Percentiles rank a stretch among this genome's conserved stretches.
phyloP scores from a whole-genome alignment of 2,113 vertebrate species.

The Melierax canorus region DNA sequence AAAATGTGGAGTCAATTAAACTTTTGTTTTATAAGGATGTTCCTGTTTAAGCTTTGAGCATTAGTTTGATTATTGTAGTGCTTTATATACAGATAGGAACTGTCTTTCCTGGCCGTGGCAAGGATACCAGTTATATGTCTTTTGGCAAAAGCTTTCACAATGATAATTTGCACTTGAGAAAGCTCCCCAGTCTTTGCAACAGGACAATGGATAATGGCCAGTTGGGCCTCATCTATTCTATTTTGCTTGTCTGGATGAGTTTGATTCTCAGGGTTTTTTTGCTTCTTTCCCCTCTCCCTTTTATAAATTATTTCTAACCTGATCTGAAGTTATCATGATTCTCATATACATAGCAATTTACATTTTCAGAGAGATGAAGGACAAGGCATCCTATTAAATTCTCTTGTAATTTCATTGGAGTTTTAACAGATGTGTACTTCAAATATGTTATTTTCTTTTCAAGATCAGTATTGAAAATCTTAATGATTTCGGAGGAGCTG shows the following conservation, averaged over 20 bases:
- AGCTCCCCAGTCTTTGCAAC: not conserved
- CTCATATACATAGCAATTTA: not conserved
- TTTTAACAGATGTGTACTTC: not conserved
- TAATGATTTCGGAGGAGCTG: not conserved
- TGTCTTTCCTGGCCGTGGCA: slow-evolving; percentile 6
- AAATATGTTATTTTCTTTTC: not conserved
- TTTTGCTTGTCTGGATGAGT: not conserved
- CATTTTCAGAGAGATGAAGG: not conserved
- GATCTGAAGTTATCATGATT: not conserved
- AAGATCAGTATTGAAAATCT: not conserved
- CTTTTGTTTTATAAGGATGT: slow-evolving; percentile 46
- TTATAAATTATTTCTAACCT: not conserved
- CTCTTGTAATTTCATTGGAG: not conserved
- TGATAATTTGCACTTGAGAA: not conserved
- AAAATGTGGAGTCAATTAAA: slow-evolving; percentile 27
- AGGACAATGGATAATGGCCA: not conserved
- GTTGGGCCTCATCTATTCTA: not conserved
- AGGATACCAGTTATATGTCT: not conserved
- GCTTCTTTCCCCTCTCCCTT: not conserved
- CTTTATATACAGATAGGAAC: slow-evolving; percentile 21
- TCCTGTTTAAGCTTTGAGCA: slow-evolving; percentile 52
- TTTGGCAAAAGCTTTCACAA: slow-evolving; percentile 3
- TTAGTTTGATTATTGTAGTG: slow-evolving; percentile 19
- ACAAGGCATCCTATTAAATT: not conserved
- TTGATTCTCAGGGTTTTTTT: not conserved